Evolutionary conservation across 2,888 invertebrate genomes (phyloP).

Genomic region (Mythimna lalbum): DNA sequence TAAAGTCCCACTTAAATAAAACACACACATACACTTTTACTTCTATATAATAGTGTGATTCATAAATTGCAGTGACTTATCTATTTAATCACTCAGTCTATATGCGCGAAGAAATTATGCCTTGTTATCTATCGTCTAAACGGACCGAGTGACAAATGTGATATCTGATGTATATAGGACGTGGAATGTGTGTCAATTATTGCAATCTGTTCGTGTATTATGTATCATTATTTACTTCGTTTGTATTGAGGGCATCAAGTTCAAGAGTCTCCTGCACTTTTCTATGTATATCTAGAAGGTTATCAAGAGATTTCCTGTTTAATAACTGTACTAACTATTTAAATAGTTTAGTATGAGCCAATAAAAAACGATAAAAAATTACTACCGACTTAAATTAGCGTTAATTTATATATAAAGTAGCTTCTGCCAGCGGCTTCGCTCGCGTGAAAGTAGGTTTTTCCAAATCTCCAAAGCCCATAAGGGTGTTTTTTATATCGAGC

Average conservation of each 20-base stretch:
- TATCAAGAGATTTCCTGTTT: conserved; percentile 30
- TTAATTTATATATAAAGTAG: no score
- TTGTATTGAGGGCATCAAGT: conserved; percentile 42
- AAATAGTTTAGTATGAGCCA: not conserved
- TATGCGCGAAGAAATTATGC: conserved; percentile 3
- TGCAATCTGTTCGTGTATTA: conserved; percentile 27
- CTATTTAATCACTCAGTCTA: not conserved
- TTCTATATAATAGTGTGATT: no score
- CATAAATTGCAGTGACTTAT: not conserved
- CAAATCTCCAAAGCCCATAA: no score
- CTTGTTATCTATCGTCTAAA: conserved; percentile 50
- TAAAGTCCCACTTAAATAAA: no score
- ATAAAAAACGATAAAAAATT: not conserved
- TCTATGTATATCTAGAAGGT: not conserved
- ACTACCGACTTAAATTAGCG: no score
- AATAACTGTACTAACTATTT: not conserved
- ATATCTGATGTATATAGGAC: conserved; percentile 52
- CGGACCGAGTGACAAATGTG: conserved; percentile 41
- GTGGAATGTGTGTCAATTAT: conserved; percentile 65
- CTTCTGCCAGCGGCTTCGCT: no score
- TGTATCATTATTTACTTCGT: conserved; percentile 33
- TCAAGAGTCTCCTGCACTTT: conserved; percentile 26
- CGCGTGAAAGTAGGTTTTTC: no score
- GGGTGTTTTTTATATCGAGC: no score
- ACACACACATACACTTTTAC: no score